Base-by-base conservation (phyloP, 2,797 vertebrate species). In the Rhynchonycteris naso region DNA sequence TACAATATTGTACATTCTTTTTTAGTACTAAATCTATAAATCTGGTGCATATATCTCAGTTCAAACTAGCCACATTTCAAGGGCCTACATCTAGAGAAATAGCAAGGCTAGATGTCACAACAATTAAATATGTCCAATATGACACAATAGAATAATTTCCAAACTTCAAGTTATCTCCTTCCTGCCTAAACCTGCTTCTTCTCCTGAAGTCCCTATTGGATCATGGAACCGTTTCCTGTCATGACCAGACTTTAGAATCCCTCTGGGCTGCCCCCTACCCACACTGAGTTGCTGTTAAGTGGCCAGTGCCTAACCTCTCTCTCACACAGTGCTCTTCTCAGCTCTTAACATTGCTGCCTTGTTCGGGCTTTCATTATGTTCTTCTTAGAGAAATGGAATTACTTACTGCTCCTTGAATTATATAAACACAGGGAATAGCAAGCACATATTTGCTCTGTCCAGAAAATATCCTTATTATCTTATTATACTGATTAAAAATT, bases 11-110 rank as follows among this genome's bases (percentile, higher is more conserved):
- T 69, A 85, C 12, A 85, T 75, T 81, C 7, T 65, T 91, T 91
- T 92, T 75, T 81, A 59, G 43, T 66, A 88, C 13, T 75, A 65
- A 80, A 26, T 75, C 47, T 95, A 26, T 50, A 90, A 97, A 88
- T 86, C 22, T 63, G 50, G 18, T 65, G 3, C 76, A 87, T 3
- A 54, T 16, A 69, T 38, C 28, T 80, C 33, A 96, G 61, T 90
- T 84, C 72, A 87, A 75, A 89, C n/a, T 13, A 92, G 61, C 4
- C 35, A 81, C 43, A 86, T 65, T 81, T 94, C 65, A 79, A 75
- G 65, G 19, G 59, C 80, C 68, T 43, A 83, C 50, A 65, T 88
- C 24, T 43, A 95, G 87, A 89, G 16, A 21, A 38, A 83, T 4
- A 82, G 61, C 5, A 19, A 94, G 63, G 59, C 43, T 75, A 88